Percentiles rank a stretch among this genome's conserved stretches.
Conservation (phyloP, 2,113 vertebrate genomes). For the Rhineura floridana region DNA sequence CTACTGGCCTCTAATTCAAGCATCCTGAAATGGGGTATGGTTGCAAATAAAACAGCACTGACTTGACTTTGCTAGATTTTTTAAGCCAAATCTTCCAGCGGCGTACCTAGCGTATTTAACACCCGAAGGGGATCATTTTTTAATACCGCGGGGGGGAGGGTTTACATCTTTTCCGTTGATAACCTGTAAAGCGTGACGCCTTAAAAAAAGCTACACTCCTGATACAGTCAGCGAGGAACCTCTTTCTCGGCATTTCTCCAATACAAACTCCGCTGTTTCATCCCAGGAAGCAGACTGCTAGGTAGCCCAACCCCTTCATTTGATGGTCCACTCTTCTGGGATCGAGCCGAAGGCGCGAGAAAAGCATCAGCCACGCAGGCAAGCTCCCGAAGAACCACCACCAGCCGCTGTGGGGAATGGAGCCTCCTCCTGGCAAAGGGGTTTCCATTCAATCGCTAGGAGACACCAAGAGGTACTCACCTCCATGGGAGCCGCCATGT, state of each 20-base stretch:
- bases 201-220: not conserved
- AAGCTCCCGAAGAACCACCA: not conserved
- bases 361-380: no score
- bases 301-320: no score
- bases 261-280: not conserved
- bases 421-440: not conserved
- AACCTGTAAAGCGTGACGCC: no score
- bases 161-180: no score
- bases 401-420: no score
- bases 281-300: no score
- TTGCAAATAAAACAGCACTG: not conserved
- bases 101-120: no score
- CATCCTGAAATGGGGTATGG: not conserved
- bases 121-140: no score
- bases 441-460: not conserved
- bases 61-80: not conserved
- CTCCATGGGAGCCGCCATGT: conserved; percentile 48
- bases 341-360: not conserved
- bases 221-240: not conserved
- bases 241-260: not conserved
- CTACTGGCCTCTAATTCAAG: not conserved
- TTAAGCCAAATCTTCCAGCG: not conserved
- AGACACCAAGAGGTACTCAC: not conserved
- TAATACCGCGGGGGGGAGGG: no score
- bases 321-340: not conserved